Conservation (phyloP, 2,888 invertebrate genomes). For the Bruchidius siliquastri region DNA sequence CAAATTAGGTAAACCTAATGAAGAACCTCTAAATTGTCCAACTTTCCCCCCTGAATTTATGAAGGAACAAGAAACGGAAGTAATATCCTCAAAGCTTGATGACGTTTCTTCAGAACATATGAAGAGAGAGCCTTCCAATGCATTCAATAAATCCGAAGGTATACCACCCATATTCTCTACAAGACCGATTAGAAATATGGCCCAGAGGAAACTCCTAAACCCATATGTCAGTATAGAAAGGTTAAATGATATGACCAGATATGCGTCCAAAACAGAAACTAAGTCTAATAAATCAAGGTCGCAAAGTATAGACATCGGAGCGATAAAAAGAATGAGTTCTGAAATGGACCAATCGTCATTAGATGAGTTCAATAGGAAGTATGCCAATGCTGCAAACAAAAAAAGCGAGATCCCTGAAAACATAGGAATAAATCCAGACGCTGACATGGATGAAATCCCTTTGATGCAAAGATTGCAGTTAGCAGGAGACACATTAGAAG, state of each 20-base stretch:
- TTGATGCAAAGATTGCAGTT: neutral
- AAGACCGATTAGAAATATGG: neutral
- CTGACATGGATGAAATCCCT: slow-evolving; percentile 6
- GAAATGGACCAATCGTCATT: neutral
- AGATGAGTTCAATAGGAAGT: neutral
- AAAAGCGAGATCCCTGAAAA: too few species aligned
- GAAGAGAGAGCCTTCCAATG: too few species aligned
- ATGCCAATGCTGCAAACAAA: neutral
- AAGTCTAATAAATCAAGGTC: neutral
- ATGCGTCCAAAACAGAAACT: neutral
- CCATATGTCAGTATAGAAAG: slow-evolving; percentile 11
- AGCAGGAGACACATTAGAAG: neutral
- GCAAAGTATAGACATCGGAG: slow-evolving; percentile 6
- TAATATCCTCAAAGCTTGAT: too few species aligned
- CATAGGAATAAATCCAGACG: neutral
- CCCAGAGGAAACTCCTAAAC: slow-evolving; percentile 2
- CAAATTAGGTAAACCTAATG: too few species aligned
- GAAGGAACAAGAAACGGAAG: too few species aligned
- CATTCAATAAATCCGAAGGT: too few species aligned
- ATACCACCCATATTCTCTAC: neutral
- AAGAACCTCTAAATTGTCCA: too few species aligned
- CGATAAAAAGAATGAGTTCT: neutral
- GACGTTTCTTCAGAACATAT: too few species aligned
- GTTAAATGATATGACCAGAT: slow-evolving; percentile 1
- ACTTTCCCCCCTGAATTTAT: too few species aligned